phyloP scores from a whole-genome alignment of 2,113 vertebrate species.

The Scolopax mira region DNA sequence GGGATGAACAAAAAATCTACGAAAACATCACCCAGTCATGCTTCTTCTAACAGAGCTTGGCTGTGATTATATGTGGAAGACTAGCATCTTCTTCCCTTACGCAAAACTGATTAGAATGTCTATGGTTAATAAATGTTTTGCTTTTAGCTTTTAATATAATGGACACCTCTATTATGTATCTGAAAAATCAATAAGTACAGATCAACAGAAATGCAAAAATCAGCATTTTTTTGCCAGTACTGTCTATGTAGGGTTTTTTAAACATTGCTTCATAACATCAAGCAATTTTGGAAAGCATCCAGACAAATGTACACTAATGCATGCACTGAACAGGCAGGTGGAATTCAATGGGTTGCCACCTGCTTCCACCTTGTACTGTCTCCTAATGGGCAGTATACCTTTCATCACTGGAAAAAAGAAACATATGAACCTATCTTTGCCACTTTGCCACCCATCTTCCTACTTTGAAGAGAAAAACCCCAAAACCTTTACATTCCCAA shows the following conservation, averaged over 20 bases:
- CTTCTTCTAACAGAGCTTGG: neutral
- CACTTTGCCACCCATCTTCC: neutral
- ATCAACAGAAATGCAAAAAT: neutral
- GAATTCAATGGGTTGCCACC: neutral
- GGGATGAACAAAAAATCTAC: neutral
- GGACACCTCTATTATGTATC: neutral
- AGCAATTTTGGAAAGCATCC: neutral
- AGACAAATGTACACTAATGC: neutral
- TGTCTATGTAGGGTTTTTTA: neutral
- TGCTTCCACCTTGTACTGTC: neutral
- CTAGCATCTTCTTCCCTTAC: neutral
- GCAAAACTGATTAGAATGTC: neutral
- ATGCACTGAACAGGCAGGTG: neutral
- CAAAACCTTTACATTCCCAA: neutral
- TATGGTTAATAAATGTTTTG: neutral
- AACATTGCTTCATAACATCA: neutral
- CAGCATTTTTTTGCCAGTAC: neutral
- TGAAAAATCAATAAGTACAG: neutral
- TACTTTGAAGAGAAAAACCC: neutral
- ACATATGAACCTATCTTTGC: neutral
- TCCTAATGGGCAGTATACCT: neutral
- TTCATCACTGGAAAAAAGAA: neutral
- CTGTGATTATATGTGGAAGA: neutral
- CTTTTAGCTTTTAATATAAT: neutral
- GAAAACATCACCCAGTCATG: neutral